Evolutionary conservation across 92 coral and sea anemone genomes (phyloP).

Genomic region (Plumapathes pennacea): DNA sequence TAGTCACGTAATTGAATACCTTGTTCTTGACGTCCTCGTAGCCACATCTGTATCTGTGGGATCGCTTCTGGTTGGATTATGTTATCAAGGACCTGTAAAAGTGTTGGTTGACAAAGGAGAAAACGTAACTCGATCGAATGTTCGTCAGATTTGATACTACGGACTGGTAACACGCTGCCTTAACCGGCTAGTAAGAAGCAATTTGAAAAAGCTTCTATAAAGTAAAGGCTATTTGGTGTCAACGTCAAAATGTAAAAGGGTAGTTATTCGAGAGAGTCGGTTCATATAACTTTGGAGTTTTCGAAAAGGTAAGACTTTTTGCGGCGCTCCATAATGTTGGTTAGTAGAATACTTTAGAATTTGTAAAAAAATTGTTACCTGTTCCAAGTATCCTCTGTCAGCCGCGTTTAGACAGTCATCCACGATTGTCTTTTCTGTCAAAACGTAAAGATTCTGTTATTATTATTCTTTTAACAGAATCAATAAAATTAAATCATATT

Average conservation of each 20-base stretch:
- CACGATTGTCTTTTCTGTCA: slow-evolving; percentile 5
- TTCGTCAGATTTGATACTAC: too few species aligned
- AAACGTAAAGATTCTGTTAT: not conserved
- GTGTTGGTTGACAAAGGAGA: too few species aligned
- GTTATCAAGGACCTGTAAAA: slow-evolving; percentile 31
- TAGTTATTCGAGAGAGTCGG: too few species aligned
- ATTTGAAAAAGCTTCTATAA: too few species aligned
- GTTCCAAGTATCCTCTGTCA: slow-evolving; percentile 43
- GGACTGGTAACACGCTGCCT: too few species aligned
- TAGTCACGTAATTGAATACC: slow-evolving; percentile 20
- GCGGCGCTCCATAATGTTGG: too few species aligned
- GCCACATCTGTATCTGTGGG: slow-evolving; percentile 55
- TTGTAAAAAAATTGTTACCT: slow-evolving; percentile 23
- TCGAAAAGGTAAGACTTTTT: too few species aligned
- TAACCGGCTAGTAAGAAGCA: too few species aligned
- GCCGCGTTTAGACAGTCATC: slow-evolving; percentile 42
- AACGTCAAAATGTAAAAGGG: not conserved
- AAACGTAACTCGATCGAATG: too few species aligned
- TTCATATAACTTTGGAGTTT: too few species aligned
- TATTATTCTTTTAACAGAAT: not conserved
- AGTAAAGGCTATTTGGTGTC: too few species aligned
- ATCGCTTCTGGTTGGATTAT: slow-evolving; percentile 50
- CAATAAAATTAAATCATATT: not conserved
- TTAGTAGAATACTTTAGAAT: not conserved
- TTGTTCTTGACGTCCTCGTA: slow-evolving; percentile 33